phyloP scores from a whole-genome alignment of 1,140 invertebrate genomes.

The Drosophila parabipectinata region DNA sequence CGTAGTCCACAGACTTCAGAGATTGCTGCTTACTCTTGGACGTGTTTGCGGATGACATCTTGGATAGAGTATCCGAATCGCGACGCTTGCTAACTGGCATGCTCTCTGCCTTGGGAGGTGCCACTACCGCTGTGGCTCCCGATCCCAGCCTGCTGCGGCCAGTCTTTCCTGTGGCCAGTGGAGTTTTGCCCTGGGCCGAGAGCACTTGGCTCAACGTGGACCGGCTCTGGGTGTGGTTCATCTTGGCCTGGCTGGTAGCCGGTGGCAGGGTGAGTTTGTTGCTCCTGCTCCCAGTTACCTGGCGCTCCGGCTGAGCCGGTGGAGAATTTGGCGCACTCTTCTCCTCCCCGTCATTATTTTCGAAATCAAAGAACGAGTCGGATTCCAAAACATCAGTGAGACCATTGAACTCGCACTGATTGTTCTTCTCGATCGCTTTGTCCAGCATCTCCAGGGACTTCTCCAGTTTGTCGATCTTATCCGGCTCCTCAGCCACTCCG shows the following conservation, averaged over 20 bases:
- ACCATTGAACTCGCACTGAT: conserved; percentile 59
- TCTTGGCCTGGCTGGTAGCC: conserved; percentile 36
- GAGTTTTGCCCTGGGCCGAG: conserved; percentile 18
- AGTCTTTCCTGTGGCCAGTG: conserved; percentile 5
- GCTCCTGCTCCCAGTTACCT: conserved; percentile 21
- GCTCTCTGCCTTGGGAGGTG: neutral
- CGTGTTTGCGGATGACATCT: conserved; percentile 25
- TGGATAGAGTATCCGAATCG: conserved; percentile 15
- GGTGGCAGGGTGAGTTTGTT: conserved; percentile 57
- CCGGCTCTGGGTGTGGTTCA: conserved; percentile 15
- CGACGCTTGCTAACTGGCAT: conserved; percentile 40
- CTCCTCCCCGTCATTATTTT: conserved; percentile 57
- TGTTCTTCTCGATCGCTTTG: conserved; percentile 71
- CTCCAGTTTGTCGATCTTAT: conserved; percentile 70
- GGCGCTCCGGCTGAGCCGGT: conserved; percentile 15
- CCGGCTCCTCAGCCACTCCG: conserved; percentile 48
- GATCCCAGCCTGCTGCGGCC: neutral
- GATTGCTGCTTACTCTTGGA: conserved; percentile 31
- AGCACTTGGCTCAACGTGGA: conserved; percentile 44
- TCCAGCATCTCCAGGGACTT: conserved; percentile 69
- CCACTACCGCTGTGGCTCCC: neutral
- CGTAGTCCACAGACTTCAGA: conserved; percentile 47
- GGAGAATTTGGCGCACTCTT: conserved; percentile 15
- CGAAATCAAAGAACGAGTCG: conserved; percentile 59
- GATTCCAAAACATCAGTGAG: conserved; percentile 65